These are phyloP conservation scores for Zoanthus sociatus DNA, from an alignment of 92 coral and sea anemone genomes.

Conservation along the genomic window DNA sequence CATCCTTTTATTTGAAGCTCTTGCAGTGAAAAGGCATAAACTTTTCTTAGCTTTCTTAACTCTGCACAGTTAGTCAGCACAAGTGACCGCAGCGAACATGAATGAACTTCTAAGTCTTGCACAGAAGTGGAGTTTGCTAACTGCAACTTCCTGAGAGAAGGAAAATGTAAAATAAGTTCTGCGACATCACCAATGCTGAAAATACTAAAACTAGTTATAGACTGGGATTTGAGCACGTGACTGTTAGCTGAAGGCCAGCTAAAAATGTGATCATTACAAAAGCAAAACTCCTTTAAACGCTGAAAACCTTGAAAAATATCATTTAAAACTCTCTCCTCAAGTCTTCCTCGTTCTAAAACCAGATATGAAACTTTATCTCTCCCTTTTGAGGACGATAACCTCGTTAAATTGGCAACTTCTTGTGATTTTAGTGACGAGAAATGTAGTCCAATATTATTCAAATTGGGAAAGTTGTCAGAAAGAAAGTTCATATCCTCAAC, in stretches of 20 bases:
- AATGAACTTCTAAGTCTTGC: conserved; percentile 62
- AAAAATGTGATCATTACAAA: conserved; percentile 84
- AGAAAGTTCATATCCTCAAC: conserved; percentile 64
- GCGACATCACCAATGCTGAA: conserved; percentile 86
- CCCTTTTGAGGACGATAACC: conserved; percentile 57
- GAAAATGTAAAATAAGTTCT: conserved; percentile 65
- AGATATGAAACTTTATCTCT: conserved; percentile 64
- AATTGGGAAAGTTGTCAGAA: conserved; percentile 68
- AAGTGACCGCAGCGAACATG: conserved; percentile 72
- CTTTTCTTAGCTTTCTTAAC: conserved; percentile 70
- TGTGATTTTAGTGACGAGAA: conserved; percentile 68
- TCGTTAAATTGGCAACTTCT: conserved; percentile 52
- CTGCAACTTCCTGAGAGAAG: conserved; percentile 63
- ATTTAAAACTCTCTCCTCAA: conserved; percentile 63
- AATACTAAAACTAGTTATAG: conserved; percentile 65
- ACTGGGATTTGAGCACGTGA: conserved; percentile 65
- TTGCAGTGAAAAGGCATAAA: conserved; percentile 67
- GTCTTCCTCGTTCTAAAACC: conserved; percentile 75
- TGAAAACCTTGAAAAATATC: conserved; percentile 61
- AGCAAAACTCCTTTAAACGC: conserved; percentile 64
- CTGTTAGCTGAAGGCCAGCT: conserved; percentile 82
- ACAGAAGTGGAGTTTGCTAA: conserved; percentile 69
- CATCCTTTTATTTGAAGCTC: conserved; percentile 75
- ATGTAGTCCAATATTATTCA: conserved; percentile 65
- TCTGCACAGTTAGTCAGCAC: conserved; percentile 73